Evolutionary conservation across 2,113 vertebrate species (phyloP), one percentile per base, ranked within the genome.

Genomic region (Alligator mississippiensis): DNA sequence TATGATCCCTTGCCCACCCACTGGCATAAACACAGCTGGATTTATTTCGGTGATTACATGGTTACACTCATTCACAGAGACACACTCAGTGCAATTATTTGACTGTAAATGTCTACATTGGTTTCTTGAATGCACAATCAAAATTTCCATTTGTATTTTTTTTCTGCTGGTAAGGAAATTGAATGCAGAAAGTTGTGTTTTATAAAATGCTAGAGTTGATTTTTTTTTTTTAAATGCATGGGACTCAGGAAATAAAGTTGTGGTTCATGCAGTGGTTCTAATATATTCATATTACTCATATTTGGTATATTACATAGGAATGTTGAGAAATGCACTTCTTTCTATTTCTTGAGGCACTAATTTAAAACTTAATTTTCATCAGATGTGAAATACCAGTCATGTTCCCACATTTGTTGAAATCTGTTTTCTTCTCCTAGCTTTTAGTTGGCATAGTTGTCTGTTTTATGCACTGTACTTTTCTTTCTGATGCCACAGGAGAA

Each of bases 111-210:
- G 22, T 9, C 10, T 28, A 10, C 38, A 25, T 75, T 6, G 8
- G 34, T 82, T 57, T 10, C 19, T 77, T 78, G 21, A 78, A 61
- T 34, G 5, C 61, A 68, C 25, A 38, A 17, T 77, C 2, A 0
- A 88, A 68, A 27, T 27, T 93, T 95, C 77, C 27, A 25, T 1
- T 72, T 84, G 15, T 75, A 80, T 63, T 92, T 94, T 91, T 24
- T 89, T 38, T 16, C 75, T 89, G 30, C 77, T 80, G 94, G 59
- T 38, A 70, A 61, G 62, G 59, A 85, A 93, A 90, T 86, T 28
- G 88, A 30, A 30, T 38, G 11, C 4, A 8, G 47, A 47, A 47
- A 47, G 47, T 47, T 47, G 7, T 47, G 47, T 1, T 10, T 61
- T 9, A 3, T 34, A 47, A 90, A 91, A 85, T 77, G 85, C 85